Conservation (phyloP, 2,888 invertebrate species). For the Cactoblastis cactorum region DNA sequence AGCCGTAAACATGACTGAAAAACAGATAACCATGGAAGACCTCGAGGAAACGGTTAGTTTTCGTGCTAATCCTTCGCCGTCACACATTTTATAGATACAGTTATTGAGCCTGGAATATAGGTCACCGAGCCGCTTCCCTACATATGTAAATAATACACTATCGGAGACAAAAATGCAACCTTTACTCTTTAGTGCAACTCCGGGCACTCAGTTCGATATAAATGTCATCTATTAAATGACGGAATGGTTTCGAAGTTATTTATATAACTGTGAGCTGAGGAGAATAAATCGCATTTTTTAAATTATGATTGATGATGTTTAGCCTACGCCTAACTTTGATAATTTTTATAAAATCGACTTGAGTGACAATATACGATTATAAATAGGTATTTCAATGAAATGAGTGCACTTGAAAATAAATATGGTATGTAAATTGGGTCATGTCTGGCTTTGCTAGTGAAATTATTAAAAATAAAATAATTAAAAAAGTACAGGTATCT, state of each 20-base stretch:
- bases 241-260: not conserved
- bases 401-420: too few species aligned
- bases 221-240: conserved; percentile 1
- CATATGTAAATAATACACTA: conserved; percentile 31
- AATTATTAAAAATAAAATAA: too few species aligned
- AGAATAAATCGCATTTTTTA: not conserved
- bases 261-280: conserved; percentile 7
- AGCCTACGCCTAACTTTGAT: not conserved
- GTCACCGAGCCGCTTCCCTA: conserved; percentile 51
- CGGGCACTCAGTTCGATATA: conserved; percentile 11
- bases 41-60: conserved; percentile 64
- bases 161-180: conserved; percentile 20
- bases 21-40: conserved; percentile 64
- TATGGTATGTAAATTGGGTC: too few species aligned
- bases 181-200: conserved; percentile 16
- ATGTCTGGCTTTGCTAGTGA: too few species aligned
- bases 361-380: too few species aligned
- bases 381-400: too few species aligned
- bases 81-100: not conserved
- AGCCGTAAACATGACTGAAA: conserved; percentile 54
- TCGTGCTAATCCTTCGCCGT: not conserved
- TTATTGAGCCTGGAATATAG: conserved; percentile 34
- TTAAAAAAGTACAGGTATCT: too few species aligned
- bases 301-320: not conserved
- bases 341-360: not conserved